A percentile compares a stretch with the other conserved stretches of the same genome.
Conservation (phyloP, 1,140 invertebrate genomes). For the Zophobas atratus region DNA sequence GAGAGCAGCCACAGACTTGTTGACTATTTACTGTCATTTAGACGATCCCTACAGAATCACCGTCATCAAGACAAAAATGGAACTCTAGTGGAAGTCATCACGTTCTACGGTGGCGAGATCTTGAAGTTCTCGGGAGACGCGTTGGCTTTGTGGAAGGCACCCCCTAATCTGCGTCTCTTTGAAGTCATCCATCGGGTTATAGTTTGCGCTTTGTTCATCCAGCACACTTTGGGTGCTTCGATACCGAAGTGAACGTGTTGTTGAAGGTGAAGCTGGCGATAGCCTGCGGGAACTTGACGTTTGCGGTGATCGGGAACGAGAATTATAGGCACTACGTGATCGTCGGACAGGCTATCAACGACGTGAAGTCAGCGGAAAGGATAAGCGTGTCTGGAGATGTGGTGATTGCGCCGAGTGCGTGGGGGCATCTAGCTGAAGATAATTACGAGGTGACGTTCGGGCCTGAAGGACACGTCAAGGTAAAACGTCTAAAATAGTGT, state of each 20-base stretch:
- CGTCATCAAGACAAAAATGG: conserved; percentile 59
- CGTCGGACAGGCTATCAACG: conserved; percentile 75
- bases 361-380: conserved; percentile 72
- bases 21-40: too few relatives aligned
- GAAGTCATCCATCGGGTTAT: conserved; percentile 74
- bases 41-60: too few relatives aligned
- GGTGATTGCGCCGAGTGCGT: conserved; percentile 69
- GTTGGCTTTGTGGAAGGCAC: conserved; percentile 65
- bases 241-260: conserved; percentile 74
- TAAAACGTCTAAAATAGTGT: neutral
- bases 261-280: conserved; percentile 75
- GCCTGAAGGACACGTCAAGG: conserved; percentile 14
- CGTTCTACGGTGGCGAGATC: conserved; percentile 75
- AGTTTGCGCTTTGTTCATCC: conserved; percentile 76
- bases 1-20: too few relatives aligned
- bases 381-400: conserved; percentile 71
- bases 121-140: conserved; percentile 79
- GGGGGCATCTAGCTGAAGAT: conserved; percentile 68
- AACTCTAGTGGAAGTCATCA: conserved; percentile 74
- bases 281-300: conserved; percentile 73
- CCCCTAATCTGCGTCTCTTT: conserved; percentile 70
- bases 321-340: conserved; percentile 73
- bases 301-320: conserved; percentile 73
- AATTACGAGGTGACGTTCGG: conserved; percentile 54
- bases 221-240: conserved; percentile 74